These are phyloP conservation scores for Macrosiphum euphorbiae DNA, from an alignment of 2,888 invertebrate genomes.

Conservation along the genomic window DNA sequence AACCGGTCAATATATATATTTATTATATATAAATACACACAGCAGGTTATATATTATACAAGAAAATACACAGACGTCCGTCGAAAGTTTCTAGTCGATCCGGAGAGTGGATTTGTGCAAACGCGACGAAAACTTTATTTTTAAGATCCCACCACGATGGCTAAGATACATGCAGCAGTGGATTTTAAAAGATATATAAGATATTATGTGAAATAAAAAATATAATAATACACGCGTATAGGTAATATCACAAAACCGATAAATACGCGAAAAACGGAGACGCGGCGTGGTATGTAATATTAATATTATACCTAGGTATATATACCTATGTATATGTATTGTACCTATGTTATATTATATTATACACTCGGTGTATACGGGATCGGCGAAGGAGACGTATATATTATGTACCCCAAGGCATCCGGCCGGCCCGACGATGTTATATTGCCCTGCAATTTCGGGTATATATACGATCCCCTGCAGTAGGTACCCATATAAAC, in stretches of 20 bases:
- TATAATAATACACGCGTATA: background rate
- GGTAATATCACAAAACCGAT: background rate
- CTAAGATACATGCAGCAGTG: background rate
- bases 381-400: background rate
- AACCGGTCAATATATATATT: background rate
- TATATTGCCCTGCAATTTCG: conserved; percentile 46
- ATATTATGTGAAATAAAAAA: background rate
- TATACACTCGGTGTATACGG: background rate
- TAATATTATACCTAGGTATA: background rate
- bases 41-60: background rate
- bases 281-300: background rate
- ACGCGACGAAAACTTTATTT: conserved; percentile 32
- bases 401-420: conserved; percentile 11
- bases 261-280: background rate
- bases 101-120: background rate
- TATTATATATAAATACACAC: background rate
- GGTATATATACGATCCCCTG: conserved; percentile 33
- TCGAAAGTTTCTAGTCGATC: conserved; percentile 15
- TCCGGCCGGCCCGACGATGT: background rate
- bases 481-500: conserved; percentile 22
- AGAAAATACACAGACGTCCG: background rate
- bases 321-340: no score
- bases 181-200: background rate
- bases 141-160: background rate
- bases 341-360: no score